Evolutionary conservation across 2,797 vertebrate genomes (phyloP), one percentile per base, ranked within the genome.

Genomic region (Sebastes minor): DNA sequence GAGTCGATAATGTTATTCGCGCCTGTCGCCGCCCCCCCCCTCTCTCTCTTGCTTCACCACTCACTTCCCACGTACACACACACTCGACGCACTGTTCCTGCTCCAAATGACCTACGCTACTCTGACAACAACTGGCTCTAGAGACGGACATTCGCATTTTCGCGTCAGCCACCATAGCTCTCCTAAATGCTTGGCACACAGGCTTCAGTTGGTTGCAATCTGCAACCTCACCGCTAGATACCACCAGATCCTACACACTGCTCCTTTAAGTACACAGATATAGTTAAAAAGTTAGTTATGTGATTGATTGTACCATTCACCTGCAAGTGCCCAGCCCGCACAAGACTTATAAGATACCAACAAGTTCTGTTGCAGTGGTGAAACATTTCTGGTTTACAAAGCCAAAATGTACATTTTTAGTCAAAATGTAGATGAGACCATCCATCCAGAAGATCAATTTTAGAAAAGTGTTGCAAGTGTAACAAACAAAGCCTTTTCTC

Each of bases 401-500:
- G 10, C 60, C 27, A 56, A 60, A 59, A 63, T 25, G n/a, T 30
- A 52, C 0, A 52, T 52, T 20, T 64, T 28, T 42, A 28, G 56
- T 52, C 20, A n/a, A 52, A n/a, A 53, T 53, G 52, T 22, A 22
- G 9, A 53, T 52, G 46, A 52, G 46, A 55, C 52, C 9, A 22
- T 25, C 53, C 53, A 56, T 56, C 53, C 6, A 62, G 14, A 59
- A 27, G 10, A 63, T 25, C 23, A 25, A 25, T 25, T 25, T 25
- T 25, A 0, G 9, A 8, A 49, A 57, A 16, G 9, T 23, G 25
- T n/a, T 57, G 4, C 1, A 55, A 30, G 12, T 20, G 22, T n/a
- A 62, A 70, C 28, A 70, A 71, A 35, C 23, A 35, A 70, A 82
- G 28, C 8, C 25, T 63, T 57, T 53, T 73, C 23, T 33, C 33